Evolutionary conservation across 2,888 invertebrate species (phyloP).

Genomic region (Halictus quadricinctus): DNA sequence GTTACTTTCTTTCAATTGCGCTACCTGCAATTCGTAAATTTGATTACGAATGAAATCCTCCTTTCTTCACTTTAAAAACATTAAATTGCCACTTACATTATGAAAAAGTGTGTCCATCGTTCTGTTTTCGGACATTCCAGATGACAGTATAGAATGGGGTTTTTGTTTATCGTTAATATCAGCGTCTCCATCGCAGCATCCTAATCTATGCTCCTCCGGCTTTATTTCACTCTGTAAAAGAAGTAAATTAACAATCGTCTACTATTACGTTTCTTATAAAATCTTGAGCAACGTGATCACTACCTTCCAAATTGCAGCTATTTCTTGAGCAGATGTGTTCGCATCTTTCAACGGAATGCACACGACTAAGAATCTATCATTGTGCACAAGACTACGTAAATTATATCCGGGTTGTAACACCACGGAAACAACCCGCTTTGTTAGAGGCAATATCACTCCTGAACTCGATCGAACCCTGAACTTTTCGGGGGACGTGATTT

Average conservation of each 20-base stretch:
- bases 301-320: slow-evolving; percentile 90
- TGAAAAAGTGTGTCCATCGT: slow-evolving; percentile 75
- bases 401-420: slow-evolving; percentile 90
- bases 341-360: slow-evolving; percentile 87
- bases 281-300: slow-evolving; percentile 8
- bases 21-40: slow-evolving; percentile 74
- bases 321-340: slow-evolving; percentile 85
- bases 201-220: slow-evolving; percentile 87
- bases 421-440: slow-evolving; percentile 87
- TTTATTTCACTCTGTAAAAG: slow-evolving; percentile 53
- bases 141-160: slow-evolving; percentile 68
- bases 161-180: slow-evolving; percentile 73
- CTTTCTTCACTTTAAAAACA: background rate
- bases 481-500: slow-evolving; percentile 97
- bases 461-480: slow-evolving; percentile 96
- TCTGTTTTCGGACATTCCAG: slow-evolving; percentile 65
- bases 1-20: slow-evolving; percentile 82
- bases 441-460: slow-evolving; percentile 88
- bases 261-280: background rate
- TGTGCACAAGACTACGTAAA: slow-evolving; percentile 86
- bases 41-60: slow-evolving; percentile 1
- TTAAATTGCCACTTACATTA: slow-evolving; percentile 71
- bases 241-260: background rate
- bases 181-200: slow-evolving; percentile 85
- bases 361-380: slow-evolving; percentile 95